These are phyloP conservation scores for Drosophila subobscura DNA, from an alignment of 1,140 invertebrate species.

Conservation along the genomic window DNA sequence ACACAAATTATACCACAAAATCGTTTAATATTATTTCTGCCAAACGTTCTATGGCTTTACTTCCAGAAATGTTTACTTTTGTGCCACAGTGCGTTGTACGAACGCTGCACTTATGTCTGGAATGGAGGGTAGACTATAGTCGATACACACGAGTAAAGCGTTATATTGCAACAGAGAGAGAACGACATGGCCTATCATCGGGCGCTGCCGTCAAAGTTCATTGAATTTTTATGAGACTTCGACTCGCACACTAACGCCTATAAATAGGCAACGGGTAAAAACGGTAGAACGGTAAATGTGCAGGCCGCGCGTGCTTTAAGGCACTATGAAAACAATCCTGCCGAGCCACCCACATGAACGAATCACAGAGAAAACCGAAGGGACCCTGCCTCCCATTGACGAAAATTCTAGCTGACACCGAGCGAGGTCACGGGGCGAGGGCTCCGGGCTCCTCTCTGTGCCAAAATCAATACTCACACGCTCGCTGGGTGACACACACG, in stretches of 20 bases:
- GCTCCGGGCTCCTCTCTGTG: constrained; percentile 2
- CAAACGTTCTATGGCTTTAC: no score
- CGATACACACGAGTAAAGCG: no score
- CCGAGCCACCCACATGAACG: constrained; percentile 3
- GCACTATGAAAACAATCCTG: constrained; percentile 23
- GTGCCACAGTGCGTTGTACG: no score
- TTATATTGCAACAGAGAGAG: neutral
- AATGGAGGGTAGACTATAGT: neutral
- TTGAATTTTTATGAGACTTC: constrained; percentile 36
- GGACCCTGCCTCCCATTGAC: constrained; percentile 58
- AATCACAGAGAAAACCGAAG: constrained; percentile 23
- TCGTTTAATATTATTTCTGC: no score
- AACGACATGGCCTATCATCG: constrained; percentile 22
- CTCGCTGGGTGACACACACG: constrained; percentile 1
- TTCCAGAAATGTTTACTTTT: no score
- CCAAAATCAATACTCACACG: constrained; percentile 73
- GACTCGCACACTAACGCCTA: constrained; percentile 33
- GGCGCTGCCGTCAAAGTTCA: constrained; percentile 41
- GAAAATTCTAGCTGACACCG: constrained; percentile 69
- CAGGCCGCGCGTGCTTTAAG: constrained; percentile 19
- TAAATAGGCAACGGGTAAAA: constrained; percentile 47
- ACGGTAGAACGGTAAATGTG: constrained; percentile 31
- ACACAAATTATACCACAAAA: no score
- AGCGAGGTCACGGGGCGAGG: constrained; percentile 61
- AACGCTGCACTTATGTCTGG: neutral